These are phyloP conservation scores for Strigamia transsilvanica DNA, from an alignment of 2,888 invertebrate species.

Conservation along the genomic window DNA sequence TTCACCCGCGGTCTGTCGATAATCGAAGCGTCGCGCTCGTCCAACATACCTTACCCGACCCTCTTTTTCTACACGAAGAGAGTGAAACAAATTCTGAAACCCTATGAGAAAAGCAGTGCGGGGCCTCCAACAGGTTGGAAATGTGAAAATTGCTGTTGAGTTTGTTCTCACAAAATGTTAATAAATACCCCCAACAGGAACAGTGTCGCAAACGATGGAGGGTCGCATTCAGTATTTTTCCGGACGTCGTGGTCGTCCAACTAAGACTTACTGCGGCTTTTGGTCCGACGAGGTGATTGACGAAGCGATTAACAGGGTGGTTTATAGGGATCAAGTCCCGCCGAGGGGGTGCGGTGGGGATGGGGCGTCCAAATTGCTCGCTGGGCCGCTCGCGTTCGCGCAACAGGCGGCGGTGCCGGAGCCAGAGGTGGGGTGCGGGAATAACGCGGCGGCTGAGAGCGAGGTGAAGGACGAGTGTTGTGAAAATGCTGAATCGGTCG, in stretches of 20 bases:
- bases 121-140: conserved; percentile 53
- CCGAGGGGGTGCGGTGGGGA: conserved; percentile 18
- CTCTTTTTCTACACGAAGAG: conserved; percentile 57
- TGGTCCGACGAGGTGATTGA: conserved; percentile 56
- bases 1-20: conserved; percentile 56
- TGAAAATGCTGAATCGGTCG: conserved; percentile 4
- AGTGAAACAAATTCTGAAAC: conserved; percentile 56
- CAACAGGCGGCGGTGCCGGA: neutral
- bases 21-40: conserved; percentile 55
- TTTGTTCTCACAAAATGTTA: neutral
- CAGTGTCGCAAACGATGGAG: conserved; percentile 7
- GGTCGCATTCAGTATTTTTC: conserved; percentile 36
- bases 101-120: conserved; percentile 53
- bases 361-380: neutral
- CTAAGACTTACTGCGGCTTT: conserved; percentile 56
- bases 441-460: neutral
- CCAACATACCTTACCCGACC: conserved; percentile 56
- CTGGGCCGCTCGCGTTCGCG: neutral
- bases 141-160: too few relatives aligned
- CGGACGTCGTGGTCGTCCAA: conserved; percentile 56
- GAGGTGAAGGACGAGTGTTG: neutral
- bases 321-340: conserved; percentile 55
- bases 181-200: conserved; percentile 12
- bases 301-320: conserved; percentile 55
- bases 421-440: neutral